Conservation (phyloP, 2,113 vertebrate species). For the Brienomyrus brachyistius region DNA sequence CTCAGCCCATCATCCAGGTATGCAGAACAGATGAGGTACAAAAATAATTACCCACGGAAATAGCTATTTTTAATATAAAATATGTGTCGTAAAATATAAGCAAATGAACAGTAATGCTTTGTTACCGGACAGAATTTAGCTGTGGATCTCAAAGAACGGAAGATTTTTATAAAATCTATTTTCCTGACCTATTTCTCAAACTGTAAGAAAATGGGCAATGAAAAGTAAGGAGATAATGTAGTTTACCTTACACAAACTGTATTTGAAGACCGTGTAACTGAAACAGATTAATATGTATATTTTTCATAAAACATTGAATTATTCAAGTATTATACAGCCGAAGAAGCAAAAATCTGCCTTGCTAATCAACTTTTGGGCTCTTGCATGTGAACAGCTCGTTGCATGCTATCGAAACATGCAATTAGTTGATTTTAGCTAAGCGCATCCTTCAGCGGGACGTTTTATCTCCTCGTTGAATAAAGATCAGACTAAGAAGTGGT, state of each 20-base stretch:
- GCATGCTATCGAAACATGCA: conserved; percentile 1
- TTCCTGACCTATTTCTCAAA: neutral
- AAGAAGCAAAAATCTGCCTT: neutral
- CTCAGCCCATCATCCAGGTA: neutral
- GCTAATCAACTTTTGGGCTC: neutral
- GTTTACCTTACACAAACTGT: neutral
- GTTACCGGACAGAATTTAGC: neutral
- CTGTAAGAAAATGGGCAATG: neutral
- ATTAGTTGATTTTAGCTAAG: conserved; percentile 13
- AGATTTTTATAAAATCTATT: neutral
- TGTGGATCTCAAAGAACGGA: neutral
- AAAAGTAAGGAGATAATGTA: neutral
- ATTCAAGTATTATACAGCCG: conserved; percentile 4
- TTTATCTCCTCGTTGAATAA: conserved; percentile 2
- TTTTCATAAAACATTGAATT: neutral
- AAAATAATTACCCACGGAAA: neutral
- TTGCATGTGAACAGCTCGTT: neutral
- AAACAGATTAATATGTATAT: conserved; percentile 5
- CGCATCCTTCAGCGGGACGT: neutral
- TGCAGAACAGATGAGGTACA: neutral
- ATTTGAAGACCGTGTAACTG: neutral
- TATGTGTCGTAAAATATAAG: neutral
- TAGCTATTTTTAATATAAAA: neutral
- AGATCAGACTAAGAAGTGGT: conserved; percentile 2
- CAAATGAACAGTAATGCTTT: neutral